Percentiles rank a stretch among this genome's conserved stretches.
Evolutionary conservation across 1,140 invertebrate species (phyloP).

Genomic region (Rhynchophorus ferrugineus): DNA sequence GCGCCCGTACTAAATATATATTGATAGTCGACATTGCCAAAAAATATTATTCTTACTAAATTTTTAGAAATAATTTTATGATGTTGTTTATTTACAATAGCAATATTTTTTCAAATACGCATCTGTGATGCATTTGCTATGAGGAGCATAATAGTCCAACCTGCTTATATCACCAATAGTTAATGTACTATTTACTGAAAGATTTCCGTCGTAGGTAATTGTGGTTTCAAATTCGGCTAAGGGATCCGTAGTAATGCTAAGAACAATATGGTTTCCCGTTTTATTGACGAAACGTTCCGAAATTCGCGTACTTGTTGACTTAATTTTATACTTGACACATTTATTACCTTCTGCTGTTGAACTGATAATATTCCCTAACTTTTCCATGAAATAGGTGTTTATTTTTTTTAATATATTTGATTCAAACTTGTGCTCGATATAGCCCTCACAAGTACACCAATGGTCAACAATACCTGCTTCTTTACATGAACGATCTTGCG

Average conservation of each 20-base stretch:
- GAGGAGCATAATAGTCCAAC: constrained; percentile 50
- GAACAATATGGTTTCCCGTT: constrained; percentile 24
- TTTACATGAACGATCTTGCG: constrained; percentile 60
- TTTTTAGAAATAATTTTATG: too few relatives aligned
- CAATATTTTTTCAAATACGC: constrained; percentile 51
- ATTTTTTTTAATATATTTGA: constrained; percentile 39
- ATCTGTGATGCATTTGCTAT: constrained; percentile 47
- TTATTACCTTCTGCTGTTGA: constrained; percentile 36
- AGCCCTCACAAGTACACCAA: constrained; percentile 69
- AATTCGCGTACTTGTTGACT: constrained; percentile 15
- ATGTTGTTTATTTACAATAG: too few relatives aligned
- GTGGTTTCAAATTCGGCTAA: constrained; percentile 33
- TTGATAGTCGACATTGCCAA: too few relatives aligned
- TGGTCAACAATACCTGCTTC: constrained; percentile 63
- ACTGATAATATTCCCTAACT: constrained; percentile 34
- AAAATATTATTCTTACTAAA: too few relatives aligned
- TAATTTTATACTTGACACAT: constrained; percentile 40
- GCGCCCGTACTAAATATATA: too few relatives aligned
- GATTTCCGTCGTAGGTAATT: constrained; percentile 19
- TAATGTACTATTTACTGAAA: constrained; percentile 16
- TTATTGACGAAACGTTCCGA: constrained; percentile 24
- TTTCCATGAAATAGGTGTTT: constrained; percentile 43
- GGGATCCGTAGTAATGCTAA: constrained; percentile 29
- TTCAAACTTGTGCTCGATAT: constrained; percentile 38
- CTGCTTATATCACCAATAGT: constrained; percentile 49